Conservation (phyloP, 2,888 invertebrate species). For the Saturnia pavonia region DNA sequence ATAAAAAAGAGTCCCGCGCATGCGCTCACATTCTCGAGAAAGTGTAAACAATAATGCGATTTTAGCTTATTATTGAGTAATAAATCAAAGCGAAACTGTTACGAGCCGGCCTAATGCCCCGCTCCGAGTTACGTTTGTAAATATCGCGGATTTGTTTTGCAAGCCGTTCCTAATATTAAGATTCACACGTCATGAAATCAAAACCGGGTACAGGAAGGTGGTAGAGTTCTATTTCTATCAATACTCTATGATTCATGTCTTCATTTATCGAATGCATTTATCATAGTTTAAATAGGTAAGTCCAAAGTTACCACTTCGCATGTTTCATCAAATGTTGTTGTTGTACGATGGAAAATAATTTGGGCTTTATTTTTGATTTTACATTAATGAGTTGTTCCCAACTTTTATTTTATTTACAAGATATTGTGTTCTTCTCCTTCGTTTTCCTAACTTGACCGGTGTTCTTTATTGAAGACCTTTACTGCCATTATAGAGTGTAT, state of each 20-base stretch:
- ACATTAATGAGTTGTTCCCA: no score
- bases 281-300: background rate
- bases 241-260: background rate
- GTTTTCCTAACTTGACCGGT: no score
- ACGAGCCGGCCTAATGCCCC: background rate
- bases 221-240: slow-evolving; percentile 11
- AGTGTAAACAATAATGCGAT: slow-evolving; percentile 5
- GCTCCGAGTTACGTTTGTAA: slow-evolving; percentile 1
- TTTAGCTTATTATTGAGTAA: slow-evolving; percentile 4
- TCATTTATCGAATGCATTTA: background rate
- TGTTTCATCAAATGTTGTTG: background rate
- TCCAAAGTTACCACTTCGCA: background rate
- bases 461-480: no score
- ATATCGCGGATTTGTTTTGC: slow-evolving; percentile 6
- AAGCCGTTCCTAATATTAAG: slow-evolving; percentile 15
- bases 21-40: background rate
- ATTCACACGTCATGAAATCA: slow-evolving; percentile 12
- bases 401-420: no score
- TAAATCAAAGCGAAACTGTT: slow-evolving; percentile 2
- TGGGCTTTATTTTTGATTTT: background rate
- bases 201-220: slow-evolving; percentile 28
- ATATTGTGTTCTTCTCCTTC: no score
- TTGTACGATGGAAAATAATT: background rate
- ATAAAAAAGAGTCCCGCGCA: background rate
- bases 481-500: no score